Base-by-base conservation (phyloP, 1,140 invertebrate genomes). In the Ptiloglossa arizonensis region DNA sequence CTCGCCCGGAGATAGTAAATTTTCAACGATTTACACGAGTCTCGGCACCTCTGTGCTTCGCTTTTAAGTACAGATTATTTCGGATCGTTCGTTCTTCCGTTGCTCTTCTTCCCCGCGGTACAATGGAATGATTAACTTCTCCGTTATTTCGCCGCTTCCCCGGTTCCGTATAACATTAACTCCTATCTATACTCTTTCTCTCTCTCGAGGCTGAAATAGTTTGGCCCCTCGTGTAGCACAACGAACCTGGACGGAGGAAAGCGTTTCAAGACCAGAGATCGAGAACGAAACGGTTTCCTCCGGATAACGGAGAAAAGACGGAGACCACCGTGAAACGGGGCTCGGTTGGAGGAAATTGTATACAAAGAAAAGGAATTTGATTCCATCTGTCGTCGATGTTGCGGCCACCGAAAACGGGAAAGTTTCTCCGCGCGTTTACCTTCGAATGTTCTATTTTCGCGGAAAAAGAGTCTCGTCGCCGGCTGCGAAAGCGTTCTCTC, bases 371-470 rank as follows among this genome's bases (percentile, higher is more conserved):
- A 56, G 15, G 62, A 74, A 46, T 74, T 74, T 56, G 72, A 74
- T 66, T 67, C 62, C 72, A 67, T 67, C 50, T 67, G 62, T 56
- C 38, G 62, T 67, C 50, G 72, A 56, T 73, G 48, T 64, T 44
- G 60, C 11, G 13, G 9, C 15, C 41, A 48, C 5, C 17, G 35
- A 24, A n/a, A 73, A 48, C 41, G 27, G 13, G 32, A 22, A 22
- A 52, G 32, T 17, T 56, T 35, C 17, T 19, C 50, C 0, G 1
- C 19, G 1, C 19, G 15, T 67, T 74, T 52, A 44, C 50, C 22
- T 19, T 29, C 19, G 29, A 2, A 19, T 35, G n/a, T 50, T 46
- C 46, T 63, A 83, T 82, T 82, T 82, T 24, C 57, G 54, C 24
- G 32, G 56, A 41, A 57, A 35, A 56, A 29, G 71, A 52, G 32